phyloP scores from a whole-genome alignment of 2,888 invertebrate genomes.

The Strigamia transsilvanica region DNA sequence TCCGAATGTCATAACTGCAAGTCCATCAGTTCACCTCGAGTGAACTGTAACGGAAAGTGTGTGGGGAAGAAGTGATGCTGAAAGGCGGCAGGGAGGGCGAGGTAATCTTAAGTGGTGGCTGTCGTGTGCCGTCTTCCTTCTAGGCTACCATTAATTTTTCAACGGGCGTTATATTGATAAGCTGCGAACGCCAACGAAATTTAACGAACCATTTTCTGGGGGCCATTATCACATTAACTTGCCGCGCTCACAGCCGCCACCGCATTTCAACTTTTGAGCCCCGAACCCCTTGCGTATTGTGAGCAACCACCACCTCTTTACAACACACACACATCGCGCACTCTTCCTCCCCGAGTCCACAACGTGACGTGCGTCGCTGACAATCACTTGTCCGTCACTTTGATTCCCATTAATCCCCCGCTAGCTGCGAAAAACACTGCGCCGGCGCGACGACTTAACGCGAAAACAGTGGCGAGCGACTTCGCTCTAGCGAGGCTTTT shows the following conservation, averaged over 20 bases:
- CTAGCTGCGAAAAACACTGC: neutral
- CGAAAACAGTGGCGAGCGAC: neutral
- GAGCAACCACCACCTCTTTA: slow-evolving; percentile 14
- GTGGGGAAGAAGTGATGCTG: neutral
- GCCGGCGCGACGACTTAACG: neutral
- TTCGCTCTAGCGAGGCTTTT: neutral
- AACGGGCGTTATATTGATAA: slow-evolving; percentile 49
- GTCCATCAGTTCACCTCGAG: slow-evolving; percentile 20
- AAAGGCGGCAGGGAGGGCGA: neutral
- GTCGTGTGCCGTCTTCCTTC: slow-evolving; percentile 15
- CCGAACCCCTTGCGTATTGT: neutral
- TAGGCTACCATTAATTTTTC: slow-evolving; percentile 40
- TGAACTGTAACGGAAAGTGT: slow-evolving; percentile 20
- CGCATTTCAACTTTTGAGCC: slow-evolving; percentile 15
- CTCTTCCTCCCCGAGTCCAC: neutral
- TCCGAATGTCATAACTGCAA: slow-evolving; percentile 7
- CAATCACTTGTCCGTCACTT: neutral
- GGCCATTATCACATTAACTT: slow-evolving; percentile 44
- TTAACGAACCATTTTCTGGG: slow-evolving; percentile 50
- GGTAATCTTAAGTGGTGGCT: slow-evolving; percentile 10
- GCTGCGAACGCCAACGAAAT: slow-evolving; percentile 45
- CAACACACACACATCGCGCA: neutral
- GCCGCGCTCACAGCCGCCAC: slow-evolving; percentile 10
- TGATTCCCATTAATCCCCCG: neutral
- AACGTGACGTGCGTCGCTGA: neutral